Evolutionary conservation across 1,140 invertebrate species (phyloP).

Genomic region (Calephelis virginiensis): DNA sequence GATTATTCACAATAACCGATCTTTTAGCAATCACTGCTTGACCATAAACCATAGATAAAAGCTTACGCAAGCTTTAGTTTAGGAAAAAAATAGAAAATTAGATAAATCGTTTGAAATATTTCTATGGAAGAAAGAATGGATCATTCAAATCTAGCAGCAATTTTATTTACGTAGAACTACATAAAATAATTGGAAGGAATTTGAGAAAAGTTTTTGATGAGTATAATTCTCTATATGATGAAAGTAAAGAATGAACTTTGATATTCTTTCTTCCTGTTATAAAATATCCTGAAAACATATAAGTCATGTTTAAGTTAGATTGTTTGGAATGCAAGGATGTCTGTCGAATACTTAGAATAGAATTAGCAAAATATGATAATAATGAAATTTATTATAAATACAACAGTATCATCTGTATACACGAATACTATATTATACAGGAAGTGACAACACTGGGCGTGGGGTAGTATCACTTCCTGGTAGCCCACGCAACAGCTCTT

Average conservation of each 20-base stretch:
- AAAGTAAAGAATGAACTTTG: no score
- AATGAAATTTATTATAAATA: neutral
- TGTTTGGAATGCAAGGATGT: conserved; percentile 4
- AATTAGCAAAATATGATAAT: conserved; percentile 15
- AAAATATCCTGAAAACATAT: neutral
- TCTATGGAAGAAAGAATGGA: neutral
- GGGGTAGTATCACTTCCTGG: conserved; percentile 88
- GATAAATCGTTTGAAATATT: neutral
- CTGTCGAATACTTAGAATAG: conserved; percentile 21
- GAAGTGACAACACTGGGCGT: conserved; percentile 80
- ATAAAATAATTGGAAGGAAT: no score
- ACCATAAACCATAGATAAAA: conserved; percentile 8
- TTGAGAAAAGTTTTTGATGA: no score
- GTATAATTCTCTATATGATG: no score
- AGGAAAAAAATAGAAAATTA: neutral
- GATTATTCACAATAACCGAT: neutral
- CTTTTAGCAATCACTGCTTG: conserved; percentile 10
- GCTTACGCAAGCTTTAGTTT: conserved; percentile 19
- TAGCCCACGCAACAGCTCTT: conserved; percentile 81
- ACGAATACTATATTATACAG: conserved; percentile 32
- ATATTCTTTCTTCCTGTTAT: neutral
- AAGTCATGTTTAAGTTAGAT: neutral
- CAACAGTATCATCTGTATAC: no score
- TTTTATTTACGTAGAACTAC: no score
- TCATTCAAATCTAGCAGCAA: neutral